phyloP scores from a whole-genome alignment of 2,797 vertebrate genomes.

The Propithecus perrieri region DNA sequence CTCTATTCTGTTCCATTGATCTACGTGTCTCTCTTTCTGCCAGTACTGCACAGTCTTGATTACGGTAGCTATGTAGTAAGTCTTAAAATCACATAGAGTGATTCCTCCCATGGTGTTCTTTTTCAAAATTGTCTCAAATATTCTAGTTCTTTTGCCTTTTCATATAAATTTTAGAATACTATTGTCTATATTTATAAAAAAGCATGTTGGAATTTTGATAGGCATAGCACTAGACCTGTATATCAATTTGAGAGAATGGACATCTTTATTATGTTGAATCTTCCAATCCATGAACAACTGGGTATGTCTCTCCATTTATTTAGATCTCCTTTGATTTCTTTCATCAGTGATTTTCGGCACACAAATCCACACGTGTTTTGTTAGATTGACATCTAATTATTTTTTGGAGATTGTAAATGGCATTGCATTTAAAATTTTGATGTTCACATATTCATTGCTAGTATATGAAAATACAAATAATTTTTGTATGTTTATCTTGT shows the following conservation, averaged over 20 bases:
- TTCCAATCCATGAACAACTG: not conserved
- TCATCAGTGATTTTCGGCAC: constrained; percentile 7
- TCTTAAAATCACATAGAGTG: constrained; percentile 54
- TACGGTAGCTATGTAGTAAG: constrained; percentile 19
- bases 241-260: constrained; percentile 27
- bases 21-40: not conserved
- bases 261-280: not conserved
- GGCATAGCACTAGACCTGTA: not conserved
- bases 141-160: constrained; percentile 48
- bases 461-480: constrained; percentile 21
- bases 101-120: constrained; percentile 53
- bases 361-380: not conserved
- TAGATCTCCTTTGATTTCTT: constrained; percentile 36
- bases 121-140: constrained; percentile 48
- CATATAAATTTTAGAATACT: constrained; percentile 56
- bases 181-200: not conserved
- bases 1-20: not conserved
- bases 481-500: constrained; percentile 37
- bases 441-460: constrained; percentile 11
- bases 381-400: not conserved
- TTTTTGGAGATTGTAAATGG: not conserved
- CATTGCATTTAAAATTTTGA: constrained; percentile 36
- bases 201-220: constrained; percentile 19
- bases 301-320: not conserved
- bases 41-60: constrained; percentile 35